These are phyloP conservation scores for Torymus texanus DNA, from an alignment of 2,888 invertebrate genomes.

Conservation along the genomic window DNA sequence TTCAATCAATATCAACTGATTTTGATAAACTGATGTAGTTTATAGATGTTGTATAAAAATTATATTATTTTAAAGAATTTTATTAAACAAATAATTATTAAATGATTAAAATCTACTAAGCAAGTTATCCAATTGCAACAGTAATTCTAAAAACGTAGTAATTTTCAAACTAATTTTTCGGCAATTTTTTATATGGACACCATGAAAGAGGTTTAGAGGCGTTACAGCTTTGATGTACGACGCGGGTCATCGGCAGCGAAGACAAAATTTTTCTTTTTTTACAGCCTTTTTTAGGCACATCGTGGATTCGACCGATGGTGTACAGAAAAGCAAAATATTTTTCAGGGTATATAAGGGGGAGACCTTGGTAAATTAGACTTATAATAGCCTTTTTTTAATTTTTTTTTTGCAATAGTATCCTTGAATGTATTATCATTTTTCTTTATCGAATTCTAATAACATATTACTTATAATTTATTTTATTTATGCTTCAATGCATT, in stretches of 20 bases:
- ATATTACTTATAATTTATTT: background rate
- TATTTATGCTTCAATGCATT: constrained; percentile 11
- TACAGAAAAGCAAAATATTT: constrained; percentile 26
- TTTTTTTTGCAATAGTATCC: background rate
- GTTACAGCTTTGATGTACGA: constrained; percentile 70
- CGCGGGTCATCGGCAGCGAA: constrained; percentile 57
- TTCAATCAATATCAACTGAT: no score
- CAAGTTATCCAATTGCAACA: no score
- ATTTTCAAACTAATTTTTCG: constrained; percentile 1
- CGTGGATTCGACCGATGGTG: constrained; percentile 67
- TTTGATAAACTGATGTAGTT: no score
- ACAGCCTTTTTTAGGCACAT: constrained; percentile 73
- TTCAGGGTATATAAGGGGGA: constrained; percentile 54
- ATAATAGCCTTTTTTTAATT: constrained; percentile 3
- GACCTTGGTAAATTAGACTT: constrained; percentile 51
- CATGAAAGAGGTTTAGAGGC: constrained; percentile 61
- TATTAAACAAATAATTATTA: no score
- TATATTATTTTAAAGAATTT: no score
- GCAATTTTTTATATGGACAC: constrained; percentile 33
- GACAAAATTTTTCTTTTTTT: constrained; percentile 67
- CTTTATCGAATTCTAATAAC: background rate
- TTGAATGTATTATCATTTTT: background rate
- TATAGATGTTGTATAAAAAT: no score
- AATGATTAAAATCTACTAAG: no score
- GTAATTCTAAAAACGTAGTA: background rate